A percentile compares a stretch with the other conserved stretches of the same genome.
phyloP scores from a whole-genome alignment of 2,888 invertebrate genomes.

The Hydriomena furcata region DNA sequence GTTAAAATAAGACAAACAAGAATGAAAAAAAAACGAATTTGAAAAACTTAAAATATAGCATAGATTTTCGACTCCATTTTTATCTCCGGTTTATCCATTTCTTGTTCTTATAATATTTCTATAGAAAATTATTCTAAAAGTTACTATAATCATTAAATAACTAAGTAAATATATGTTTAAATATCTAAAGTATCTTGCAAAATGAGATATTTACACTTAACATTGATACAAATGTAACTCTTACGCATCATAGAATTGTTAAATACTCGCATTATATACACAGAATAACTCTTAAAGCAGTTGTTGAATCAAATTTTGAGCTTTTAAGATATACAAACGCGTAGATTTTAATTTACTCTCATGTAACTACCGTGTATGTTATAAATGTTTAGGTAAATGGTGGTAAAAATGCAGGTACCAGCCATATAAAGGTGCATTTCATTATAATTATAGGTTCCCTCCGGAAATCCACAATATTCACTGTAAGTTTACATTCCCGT shows the following conservation, averaged over 20 bases:
- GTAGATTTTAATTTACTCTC: neutral
- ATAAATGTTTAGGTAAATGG: constrained; percentile 4
- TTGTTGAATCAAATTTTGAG: constrained; percentile 15
- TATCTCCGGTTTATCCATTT: neutral
- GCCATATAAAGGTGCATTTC: constrained; percentile 36
- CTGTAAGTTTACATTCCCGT: constrained; percentile 60
- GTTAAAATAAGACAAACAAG: neutral
- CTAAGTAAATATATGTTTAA: neutral
- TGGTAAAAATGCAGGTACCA: constrained; percentile 13
- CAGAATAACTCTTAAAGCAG: constrained; percentile 2
- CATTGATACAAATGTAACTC: neutral
- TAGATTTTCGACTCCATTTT: neutral
- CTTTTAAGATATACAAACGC: constrained; percentile 16
- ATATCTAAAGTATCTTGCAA: constrained; percentile 3
- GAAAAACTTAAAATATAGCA: neutral
- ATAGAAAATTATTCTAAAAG: neutral
- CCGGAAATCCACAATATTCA: constrained; percentile 13
- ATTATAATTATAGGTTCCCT: constrained; percentile 27
- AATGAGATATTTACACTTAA: constrained; percentile 2
- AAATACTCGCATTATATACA: constrained; percentile 9
- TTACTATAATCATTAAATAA: constrained; percentile 1
- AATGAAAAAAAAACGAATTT: too few relatives aligned
- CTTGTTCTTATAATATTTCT: neutral
- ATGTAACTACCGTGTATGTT: neutral
- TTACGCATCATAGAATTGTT: constrained; percentile 5